Conservation (phyloP, 2,797 vertebrate genomes). For the Meriones psammophilus region DNA sequence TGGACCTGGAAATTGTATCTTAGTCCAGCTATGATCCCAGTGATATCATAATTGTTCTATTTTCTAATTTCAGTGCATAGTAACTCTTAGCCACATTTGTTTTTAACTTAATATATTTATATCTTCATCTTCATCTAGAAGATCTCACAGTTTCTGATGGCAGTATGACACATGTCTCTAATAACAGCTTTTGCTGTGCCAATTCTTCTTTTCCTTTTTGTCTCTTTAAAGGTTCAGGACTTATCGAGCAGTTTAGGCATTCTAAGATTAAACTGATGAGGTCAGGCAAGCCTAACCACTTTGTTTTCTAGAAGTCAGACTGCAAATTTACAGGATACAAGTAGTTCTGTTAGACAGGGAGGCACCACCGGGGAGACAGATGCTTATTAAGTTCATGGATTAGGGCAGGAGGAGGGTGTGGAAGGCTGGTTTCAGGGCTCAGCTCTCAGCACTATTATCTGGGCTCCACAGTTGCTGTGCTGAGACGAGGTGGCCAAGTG, state of each 20-base stretch:
- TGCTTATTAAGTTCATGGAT: conserved; percentile 83
- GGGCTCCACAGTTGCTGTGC: neutral
- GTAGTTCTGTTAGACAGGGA: conserved; percentile 85
- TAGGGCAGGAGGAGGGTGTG: conserved; percentile 77
- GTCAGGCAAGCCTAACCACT: conserved; percentile 77
- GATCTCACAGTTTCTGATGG: conserved; percentile 79
- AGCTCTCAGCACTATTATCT: conserved; percentile 22
- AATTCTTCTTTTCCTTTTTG: conserved; percentile 49
- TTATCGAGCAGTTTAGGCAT: conserved; percentile 78
- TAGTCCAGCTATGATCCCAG: neutral
- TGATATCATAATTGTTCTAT: conserved; percentile 53
- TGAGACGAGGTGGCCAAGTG: neutral
- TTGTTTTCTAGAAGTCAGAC: conserved; percentile 84
- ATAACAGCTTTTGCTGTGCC: conserved; percentile 74
- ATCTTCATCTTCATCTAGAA: conserved; percentile 72
- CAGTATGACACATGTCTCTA: conserved; percentile 80
- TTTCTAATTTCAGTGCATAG: conserved; percentile 68
- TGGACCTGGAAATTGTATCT: neutral
- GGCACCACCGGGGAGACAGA: conserved; percentile 85
- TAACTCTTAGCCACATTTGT: conserved; percentile 76
- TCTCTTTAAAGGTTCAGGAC: conserved; percentile 78
- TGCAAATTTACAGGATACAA: conserved; percentile 83
- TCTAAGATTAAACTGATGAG: conserved; percentile 82
- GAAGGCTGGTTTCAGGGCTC: conserved; percentile 73
- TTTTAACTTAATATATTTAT: conserved; percentile 55